phyloP scores from a whole-genome alignment of 2,113 vertebrate species.

The Elachura formosa region DNA sequence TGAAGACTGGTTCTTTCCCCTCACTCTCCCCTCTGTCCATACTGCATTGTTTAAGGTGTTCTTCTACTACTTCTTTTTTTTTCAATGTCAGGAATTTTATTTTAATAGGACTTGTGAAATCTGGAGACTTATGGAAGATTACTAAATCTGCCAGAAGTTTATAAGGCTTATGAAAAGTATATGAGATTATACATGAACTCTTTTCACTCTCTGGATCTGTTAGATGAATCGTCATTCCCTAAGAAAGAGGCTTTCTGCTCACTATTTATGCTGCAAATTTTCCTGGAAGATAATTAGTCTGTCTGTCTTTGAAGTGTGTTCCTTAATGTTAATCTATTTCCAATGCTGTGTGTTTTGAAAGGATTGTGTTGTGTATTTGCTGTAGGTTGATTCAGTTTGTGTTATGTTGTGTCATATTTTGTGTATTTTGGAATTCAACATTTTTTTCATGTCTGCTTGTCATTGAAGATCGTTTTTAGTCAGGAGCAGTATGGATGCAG shows the following conservation, averaged over 20 bases:
- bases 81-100: neutral
- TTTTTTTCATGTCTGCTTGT: neutral
- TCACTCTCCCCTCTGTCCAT: neutral
- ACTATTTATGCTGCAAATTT: neutral
- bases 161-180: neutral
- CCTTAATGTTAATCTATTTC: neutral
- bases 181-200: neutral
- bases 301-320: neutral
- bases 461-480: neutral
- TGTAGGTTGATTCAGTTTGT: neutral
- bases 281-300: neutral
- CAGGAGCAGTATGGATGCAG: neutral
- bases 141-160: conserved; percentile 22
- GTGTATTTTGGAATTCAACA: neutral
- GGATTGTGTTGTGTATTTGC: neutral
- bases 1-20: neutral
- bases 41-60: neutral
- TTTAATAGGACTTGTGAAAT: neutral
- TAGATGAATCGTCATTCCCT: neutral
- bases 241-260: neutral
- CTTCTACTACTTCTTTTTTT: neutral
- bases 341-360: neutral
- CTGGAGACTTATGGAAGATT: neutral
- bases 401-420: neutral
- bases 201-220: neutral